Conservation (phyloP, 1,140 invertebrate genomes). For the Hyphantria cunea region DNA sequence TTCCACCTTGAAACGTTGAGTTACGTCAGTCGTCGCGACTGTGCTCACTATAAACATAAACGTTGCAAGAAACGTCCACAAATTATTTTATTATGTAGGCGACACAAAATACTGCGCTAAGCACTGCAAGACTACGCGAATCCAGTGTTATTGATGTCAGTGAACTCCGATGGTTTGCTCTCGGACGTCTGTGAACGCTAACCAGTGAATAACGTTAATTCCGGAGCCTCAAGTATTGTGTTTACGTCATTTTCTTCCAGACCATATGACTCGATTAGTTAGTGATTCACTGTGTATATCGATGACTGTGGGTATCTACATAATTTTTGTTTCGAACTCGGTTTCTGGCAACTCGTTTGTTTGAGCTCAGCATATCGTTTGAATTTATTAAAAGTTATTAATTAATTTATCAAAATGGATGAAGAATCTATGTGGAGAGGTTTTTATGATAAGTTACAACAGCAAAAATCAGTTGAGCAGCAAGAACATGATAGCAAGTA, state of each 20-base stretch:
- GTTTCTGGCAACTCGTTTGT: neutral
- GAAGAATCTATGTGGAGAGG: slow-evolving; percentile 88
- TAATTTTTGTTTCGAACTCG: slow-evolving; percentile 5
- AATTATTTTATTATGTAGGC: slow-evolving; percentile 1
- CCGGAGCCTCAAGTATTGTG: slow-evolving; percentile 42
- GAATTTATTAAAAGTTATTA: neutral
- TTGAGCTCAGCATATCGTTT: too few species aligned
- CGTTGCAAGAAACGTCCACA: slow-evolving; percentile 32
- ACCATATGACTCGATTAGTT: slow-evolving; percentile 59
- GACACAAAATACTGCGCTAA: slow-evolving; percentile 6
- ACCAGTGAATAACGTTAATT: slow-evolving; percentile 36
- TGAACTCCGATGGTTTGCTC: slow-evolving; percentile 32
- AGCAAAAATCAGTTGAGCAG: slow-evolving; percentile 82
- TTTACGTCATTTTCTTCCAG: slow-evolving; percentile 68
- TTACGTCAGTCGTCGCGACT: slow-evolving; percentile 64
- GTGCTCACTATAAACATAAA: slow-evolving; percentile 46
- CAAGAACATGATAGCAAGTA: slow-evolving; percentile 85
- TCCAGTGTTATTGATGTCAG: slow-evolving; percentile 31
- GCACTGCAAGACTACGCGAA: too few species aligned
- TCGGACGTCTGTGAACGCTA: slow-evolving; percentile 1
- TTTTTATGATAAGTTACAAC: slow-evolving; percentile 84
- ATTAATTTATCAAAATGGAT: slow-evolving; percentile 67
- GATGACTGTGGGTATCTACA: slow-evolving; percentile 43
- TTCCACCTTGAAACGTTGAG: slow-evolving; percentile 38
- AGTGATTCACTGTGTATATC: slow-evolving; percentile 57